Conservation (phyloP, 2,888 invertebrate genomes). For the Acanthopleura granulata region DNA sequence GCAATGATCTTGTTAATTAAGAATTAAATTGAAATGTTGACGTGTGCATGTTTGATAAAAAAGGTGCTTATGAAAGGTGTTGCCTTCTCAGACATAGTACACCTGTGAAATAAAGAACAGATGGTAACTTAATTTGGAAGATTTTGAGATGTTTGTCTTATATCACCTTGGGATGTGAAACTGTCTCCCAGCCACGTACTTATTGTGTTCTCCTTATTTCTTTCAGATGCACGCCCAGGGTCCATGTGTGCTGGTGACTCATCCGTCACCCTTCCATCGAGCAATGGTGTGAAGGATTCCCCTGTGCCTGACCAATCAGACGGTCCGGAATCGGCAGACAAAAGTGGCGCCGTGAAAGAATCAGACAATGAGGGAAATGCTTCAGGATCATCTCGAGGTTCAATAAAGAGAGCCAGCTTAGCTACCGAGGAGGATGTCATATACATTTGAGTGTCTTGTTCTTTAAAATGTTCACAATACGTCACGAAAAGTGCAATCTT, state of each 20-base stretch:
- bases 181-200: too few relatives aligned
- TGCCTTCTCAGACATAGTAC: too few relatives aligned
- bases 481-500: too few relatives aligned
- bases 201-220: not conserved
- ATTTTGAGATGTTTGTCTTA: not conserved
- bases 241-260: not conserved
- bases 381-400: not conserved
- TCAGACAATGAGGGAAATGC: not conserved
- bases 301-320: not conserved
- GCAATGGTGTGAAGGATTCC: not conserved
- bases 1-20: too few relatives aligned
- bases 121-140: not conserved
- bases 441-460: conserved; percentile 1
- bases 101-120: too few relatives aligned
- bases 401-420: conserved; percentile 1
- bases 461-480: too few relatives aligned
- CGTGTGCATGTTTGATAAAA: too few relatives aligned
- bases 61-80: too few relatives aligned
- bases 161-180: too few relatives aligned
- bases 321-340: not conserved
- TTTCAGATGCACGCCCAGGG: not conserved
- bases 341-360: not conserved
- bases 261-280: not conserved
- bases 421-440: not conserved
- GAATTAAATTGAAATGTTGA: too few relatives aligned